Evolutionary conservation across 2,113 vertebrate species (phyloP).

Genomic region (Notechis scutatus): DNA sequence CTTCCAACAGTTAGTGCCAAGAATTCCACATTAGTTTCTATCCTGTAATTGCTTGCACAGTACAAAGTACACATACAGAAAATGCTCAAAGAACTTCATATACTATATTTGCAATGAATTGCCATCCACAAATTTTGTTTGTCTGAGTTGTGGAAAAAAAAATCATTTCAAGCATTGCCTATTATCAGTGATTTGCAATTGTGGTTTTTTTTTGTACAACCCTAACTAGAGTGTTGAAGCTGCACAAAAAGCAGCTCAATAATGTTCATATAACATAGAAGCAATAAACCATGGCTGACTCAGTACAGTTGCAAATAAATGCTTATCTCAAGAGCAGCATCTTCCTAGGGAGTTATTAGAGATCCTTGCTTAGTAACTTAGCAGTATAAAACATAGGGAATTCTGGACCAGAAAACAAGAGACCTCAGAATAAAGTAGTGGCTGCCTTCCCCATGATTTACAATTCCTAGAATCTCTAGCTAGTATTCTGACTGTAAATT

Average conservation of each 20-base stretch:
- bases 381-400: not conserved
- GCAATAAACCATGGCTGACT: not conserved
- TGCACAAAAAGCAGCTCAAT: not conserved
- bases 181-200: not conserved
- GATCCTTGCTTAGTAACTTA: not conserved
- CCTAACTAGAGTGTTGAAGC: not conserved
- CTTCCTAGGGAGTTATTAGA: not conserved
- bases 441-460: not conserved
- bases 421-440: not conserved
- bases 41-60: not conserved
- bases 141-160: not conserved
- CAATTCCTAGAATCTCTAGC: not conserved
- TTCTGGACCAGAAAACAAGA: not conserved
- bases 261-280: not conserved
- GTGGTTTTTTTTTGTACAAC: not conserved
- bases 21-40: rapidly evolving
- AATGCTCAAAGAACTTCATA: not conserved
- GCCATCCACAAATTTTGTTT: not conserved
- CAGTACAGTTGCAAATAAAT: not conserved
- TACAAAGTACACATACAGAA: not conserved
- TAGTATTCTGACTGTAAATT: not conserved
- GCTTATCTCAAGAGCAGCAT: not conserved
- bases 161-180: not conserved
- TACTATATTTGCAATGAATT: not conserved
- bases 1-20: not conserved